Base-by-base conservation (phyloP, 1,140 invertebrate species). In the Drosophila nigrodunni region DNA sequence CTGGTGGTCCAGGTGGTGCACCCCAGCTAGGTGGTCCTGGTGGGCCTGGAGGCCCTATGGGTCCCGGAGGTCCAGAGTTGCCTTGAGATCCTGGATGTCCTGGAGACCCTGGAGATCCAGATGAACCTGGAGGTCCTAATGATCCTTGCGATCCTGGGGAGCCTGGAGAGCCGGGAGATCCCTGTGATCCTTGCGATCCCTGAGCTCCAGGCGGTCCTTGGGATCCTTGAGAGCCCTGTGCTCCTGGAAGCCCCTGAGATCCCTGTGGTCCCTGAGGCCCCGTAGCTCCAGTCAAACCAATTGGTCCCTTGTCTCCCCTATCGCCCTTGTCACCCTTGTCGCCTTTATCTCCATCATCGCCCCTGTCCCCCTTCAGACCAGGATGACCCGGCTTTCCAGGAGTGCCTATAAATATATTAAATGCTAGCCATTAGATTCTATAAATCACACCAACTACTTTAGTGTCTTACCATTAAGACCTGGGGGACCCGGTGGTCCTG, bases 151-250 rank as follows among this genome's bases (percentile, higher is more conserved):
- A 34, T 25, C 70, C 70, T 30, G 62, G 70, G 7, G 54, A 44
- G 2, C 70, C 70, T n/a, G 70, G 55, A 0, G 62, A 44, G 2
- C 70, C 70, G 0, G 70, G 70, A 21, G 54, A 67, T 9, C 70
- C 70, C 34, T 59, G 55, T 2, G 70, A 37, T 3, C 70, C 70
- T n/a, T 73, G 70, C 0, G 54, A 54, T 18, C 70, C 70, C 18
- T 73, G 70, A 0, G 70, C 34, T 2, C 70, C 70, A 2, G 70
- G 70, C 1, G 37, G 70, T 39, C 70, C 70, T 8, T 67, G 62
- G 3, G 70, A 35, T 2, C 70, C 70, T 2, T 67, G 62, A 9
- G 62, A 35, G 1, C 70, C 70, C 30, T 58, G 70, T 2, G 44
- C 11, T 21, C 70, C 70, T 11, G 64, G 54, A 7, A 43, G 30